Base-by-base conservation (phyloP, 2,113 vertebrate species). In the Gnathonemus longibarbis region DNA sequence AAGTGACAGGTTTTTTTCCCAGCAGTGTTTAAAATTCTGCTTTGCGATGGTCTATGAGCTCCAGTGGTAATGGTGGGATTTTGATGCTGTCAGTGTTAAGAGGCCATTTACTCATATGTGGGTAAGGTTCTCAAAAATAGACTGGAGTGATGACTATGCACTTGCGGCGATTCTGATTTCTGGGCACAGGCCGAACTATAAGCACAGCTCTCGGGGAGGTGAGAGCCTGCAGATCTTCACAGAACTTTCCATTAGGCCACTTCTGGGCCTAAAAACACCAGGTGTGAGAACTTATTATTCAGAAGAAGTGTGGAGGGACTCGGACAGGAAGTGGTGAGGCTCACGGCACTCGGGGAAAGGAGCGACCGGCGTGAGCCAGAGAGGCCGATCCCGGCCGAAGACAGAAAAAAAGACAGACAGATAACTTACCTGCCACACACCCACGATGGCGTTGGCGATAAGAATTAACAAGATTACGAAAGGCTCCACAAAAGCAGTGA, bases 391-490 rank as follows among this genome's bases (percentile, higher is more conserved):
- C 11, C 13, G n/a, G 24, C 3, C n/a, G 0, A 39, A 77, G 17
- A 42, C 31, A 42, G 35, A 19, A 39, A 15, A 17, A 77, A 8
- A 31, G 15, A 39, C 13, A 77, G 74, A 5, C 96, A 90, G 8
- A 8, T 74, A 83, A 3, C 98, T 95, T 95, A 99, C 98, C 98
- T 99, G 98, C 98, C 98, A 99, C 84, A 99, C 98, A 58, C 98
- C 98, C 9, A 99, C 98, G 91, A 99, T 98, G 91, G 98, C 98
- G 89, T 99, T 99, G 93, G 98, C 98, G 95, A 99, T 97, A 91
- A 99, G 97, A 94, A 99, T 99, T 90, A 99, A 97, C 92, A 99
- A 95, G 93, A 99, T 99, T 93, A 99, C 98, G 95, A 99, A 99
- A 94, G 98, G 98, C 91, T 99, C 98, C 96, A 99, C 98, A 92